These are phyloP conservation scores for Trematocara zebra DNA, from an alignment of 2,113 vertebrate genomes.

Conservation along the genomic window DNA sequence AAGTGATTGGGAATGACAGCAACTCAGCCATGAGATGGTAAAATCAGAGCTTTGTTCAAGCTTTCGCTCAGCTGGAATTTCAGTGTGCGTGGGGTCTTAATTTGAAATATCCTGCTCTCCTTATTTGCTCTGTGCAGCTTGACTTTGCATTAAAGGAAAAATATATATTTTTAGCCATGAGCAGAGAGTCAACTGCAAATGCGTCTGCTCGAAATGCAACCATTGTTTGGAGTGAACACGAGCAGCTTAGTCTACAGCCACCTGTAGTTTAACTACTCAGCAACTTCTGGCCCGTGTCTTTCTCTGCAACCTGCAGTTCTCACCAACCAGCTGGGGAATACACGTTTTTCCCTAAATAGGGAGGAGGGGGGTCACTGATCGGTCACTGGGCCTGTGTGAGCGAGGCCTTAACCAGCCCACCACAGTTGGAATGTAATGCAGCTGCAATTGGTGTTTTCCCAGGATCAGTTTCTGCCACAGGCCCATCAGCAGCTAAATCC, in stretches of 20 bases:
- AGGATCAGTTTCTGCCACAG: background rate
- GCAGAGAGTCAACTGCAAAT: background rate
- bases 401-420: background rate
- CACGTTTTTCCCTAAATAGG: background rate
- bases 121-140: background rate
- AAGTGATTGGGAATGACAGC: background rate
- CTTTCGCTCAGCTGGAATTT: background rate
- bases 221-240: background rate
- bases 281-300: background rate
- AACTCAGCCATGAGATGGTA: background rate
- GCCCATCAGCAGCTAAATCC: background rate
- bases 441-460: background rate
- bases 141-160: background rate
- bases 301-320: background rate
- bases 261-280: background rate
- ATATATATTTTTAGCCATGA: rapidly evolving
- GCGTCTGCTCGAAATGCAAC: rapidly evolving
- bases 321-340: background rate
- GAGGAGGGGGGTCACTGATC: background rate
- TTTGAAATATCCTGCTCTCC: background rate
- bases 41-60: background rate
- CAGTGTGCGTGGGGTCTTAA: background rate
- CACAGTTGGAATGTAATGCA: background rate
- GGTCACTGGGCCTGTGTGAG: background rate
- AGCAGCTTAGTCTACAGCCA: background rate